These are phyloP conservation scores for Leuctra nigra DNA, from an alignment of 2,888 invertebrate genomes.

Conservation along the genomic window DNA sequence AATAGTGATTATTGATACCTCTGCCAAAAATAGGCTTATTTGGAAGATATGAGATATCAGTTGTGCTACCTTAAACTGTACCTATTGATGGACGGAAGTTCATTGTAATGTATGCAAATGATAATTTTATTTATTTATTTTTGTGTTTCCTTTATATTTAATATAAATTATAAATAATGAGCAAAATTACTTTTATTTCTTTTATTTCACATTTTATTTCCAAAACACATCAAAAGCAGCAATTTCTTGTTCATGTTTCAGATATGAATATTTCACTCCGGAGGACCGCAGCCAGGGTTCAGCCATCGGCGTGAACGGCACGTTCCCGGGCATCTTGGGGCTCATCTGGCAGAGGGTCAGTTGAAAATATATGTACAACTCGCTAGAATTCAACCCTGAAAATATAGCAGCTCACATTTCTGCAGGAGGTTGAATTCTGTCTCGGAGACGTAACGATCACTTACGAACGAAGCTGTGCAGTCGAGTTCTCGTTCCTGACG, in stretches of 20 bases:
- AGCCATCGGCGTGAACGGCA: conserved; percentile 53
- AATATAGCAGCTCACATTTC: conserved; percentile 19
- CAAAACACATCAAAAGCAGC: no score
- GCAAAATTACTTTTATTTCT: not conserved
- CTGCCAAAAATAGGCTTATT: no score
- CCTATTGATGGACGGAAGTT: no score
- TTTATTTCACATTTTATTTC: no score
- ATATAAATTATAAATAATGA: not conserved
- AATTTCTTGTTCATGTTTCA: no score
- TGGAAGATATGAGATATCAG: no score
- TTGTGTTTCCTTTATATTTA: not conserved
- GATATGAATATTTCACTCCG: conserved; percentile 63
- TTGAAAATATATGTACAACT: no score
- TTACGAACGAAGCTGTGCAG: conserved; percentile 61
- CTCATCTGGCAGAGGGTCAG: conserved; percentile 60
- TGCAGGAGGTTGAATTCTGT: conserved; percentile 62
- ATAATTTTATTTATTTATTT: no score
- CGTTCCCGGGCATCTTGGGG: conserved; percentile 65
- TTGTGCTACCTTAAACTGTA: no score
- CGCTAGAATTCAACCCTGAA: not conserved
- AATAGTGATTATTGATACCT: no score
- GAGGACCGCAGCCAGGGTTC: conserved; percentile 67
- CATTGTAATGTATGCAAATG: no score
- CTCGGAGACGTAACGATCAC: conserved; percentile 69
- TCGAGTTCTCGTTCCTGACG: conserved; percentile 70